Evolutionary conservation across 2,888 invertebrate species (phyloP).

Genomic region (Nephrotoma flavescens): DNA sequence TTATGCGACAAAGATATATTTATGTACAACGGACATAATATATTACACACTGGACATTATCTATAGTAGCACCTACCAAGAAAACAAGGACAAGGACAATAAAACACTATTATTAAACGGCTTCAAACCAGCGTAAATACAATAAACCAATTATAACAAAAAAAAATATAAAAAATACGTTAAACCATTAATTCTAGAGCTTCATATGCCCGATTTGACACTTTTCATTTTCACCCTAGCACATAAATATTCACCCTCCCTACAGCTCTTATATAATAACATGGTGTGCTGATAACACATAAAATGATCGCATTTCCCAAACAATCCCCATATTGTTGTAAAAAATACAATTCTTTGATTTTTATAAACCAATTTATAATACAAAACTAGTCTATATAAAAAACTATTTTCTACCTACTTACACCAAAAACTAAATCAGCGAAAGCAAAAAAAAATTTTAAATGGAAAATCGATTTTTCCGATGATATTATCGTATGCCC

Average conservation of each 20-base stretch:
- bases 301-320: neutral
- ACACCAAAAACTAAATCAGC: neutral
- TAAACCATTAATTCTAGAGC: neutral
- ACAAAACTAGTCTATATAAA: neutral
- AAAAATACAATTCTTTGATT: neutral
- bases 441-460: neutral
- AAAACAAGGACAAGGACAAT: neutral
- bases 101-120: neutral
- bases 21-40: neutral
- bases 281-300: neutral
- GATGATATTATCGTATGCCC: neutral
- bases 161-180: neutral
- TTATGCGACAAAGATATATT: neutral
- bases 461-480: neutral
- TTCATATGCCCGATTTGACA: neutral
- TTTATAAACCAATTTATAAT: neutral
- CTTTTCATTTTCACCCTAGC: neutral
- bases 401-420: neutral
- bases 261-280: neutral
- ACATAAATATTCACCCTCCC: neutral
- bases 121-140: neutral
- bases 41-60: neutral
- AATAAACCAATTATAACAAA: neutral
- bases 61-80: neutral
- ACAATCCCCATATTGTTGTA: neutral